Evolutionary conservation across 23 tunicate species (phyloP), one percentile per base, ranked within the genome.

Genomic region (Pegea sp.): DNA sequence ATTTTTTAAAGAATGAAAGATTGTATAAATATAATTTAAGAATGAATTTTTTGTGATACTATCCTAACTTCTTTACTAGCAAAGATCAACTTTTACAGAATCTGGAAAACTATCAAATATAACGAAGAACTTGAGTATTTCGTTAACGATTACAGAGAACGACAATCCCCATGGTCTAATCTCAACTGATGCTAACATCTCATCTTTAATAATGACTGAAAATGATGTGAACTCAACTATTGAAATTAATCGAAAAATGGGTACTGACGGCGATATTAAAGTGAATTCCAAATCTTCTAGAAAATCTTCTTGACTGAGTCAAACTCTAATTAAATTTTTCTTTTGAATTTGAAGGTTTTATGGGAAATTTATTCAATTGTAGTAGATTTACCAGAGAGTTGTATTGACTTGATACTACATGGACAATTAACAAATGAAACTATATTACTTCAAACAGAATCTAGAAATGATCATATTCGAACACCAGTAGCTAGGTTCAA

Each of bases 151-250:
- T 1, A 26, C n/a, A 20, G 18, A 32, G 29, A 79, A 79, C 44
- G 92, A 79, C 44, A 27, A 49, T 53, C 90, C 90, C 22, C 26
- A 57, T 38, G 90, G 90, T 11, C 56, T 34, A 60, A 22, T 74
- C 18, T 31, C 52, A 25, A 62, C 69, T 50, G 5, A 31, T 48
- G 7, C n/a, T 13, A 1, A 28, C 90, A 23, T 42, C 38, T 4
- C 27, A 58, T n/a, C 33, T 63, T 19, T 29, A n/a, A n/a, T n/a
- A n/a, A n/a, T n/a, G n/a, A n/a, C n/a, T n/a, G n/a, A n/a, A n/a
- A n/a, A n/a, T n/a, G 52, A 51, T 42, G 57, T 60, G 34, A n/a
- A n/a, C n/a, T n/a, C n/a, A n/a, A 69, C 53, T 20, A 30, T 69
- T 2, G 52, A 23, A 28, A 62, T 77, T 18, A 65, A 55, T 4